phyloP scores from a whole-genome alignment of 2,113 vertebrate genomes.

The Mastomys natalensis region DNA sequence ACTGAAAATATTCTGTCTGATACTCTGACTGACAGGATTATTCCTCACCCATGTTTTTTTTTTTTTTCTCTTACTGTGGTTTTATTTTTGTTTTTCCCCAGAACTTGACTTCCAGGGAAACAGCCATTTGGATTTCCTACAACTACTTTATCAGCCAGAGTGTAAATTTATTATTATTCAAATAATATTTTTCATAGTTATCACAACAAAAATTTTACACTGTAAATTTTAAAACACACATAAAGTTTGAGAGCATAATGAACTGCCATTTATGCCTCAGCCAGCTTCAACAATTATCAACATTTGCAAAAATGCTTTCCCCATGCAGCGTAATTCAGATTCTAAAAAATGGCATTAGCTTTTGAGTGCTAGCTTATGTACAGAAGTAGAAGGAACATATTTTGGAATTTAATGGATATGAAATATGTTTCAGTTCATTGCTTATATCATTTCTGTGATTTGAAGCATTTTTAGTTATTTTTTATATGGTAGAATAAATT shows the following conservation, averaged over 20 bases:
- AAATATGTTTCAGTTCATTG: conserved; percentile 79
- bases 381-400: conserved; percentile 56
- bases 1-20: not conserved
- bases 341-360: conserved; percentile 43
- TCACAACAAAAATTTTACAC: not conserved
- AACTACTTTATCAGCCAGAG: not conserved
- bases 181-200: conserved; percentile 23
- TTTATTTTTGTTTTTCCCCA: not conserved
- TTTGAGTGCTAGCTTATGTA: conserved; percentile 52
- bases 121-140: not conserved
- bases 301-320: conserved; percentile 34
- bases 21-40: not conserved
- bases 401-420: conserved; percentile 73
- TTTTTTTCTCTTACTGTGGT: not conserved
- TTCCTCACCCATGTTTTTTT: conserved; percentile 9
- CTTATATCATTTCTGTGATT: conserved; percentile 74
- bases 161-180: conserved; percentile 1
- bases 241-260: conserved; percentile 11
- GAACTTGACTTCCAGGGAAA: conserved; percentile 33
- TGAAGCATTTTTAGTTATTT: conserved; percentile 77
- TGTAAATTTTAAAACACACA: conserved; percentile 36
- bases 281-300: conserved; percentile 34
- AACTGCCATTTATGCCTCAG: not conserved
- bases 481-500: conserved; percentile 78
- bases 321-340: conserved; percentile 66